Evolutionary conservation across 2,113 vertebrate species (phyloP), one percentile per base, ranked within the genome.

Genomic region (Python bivittatus): DNA sequence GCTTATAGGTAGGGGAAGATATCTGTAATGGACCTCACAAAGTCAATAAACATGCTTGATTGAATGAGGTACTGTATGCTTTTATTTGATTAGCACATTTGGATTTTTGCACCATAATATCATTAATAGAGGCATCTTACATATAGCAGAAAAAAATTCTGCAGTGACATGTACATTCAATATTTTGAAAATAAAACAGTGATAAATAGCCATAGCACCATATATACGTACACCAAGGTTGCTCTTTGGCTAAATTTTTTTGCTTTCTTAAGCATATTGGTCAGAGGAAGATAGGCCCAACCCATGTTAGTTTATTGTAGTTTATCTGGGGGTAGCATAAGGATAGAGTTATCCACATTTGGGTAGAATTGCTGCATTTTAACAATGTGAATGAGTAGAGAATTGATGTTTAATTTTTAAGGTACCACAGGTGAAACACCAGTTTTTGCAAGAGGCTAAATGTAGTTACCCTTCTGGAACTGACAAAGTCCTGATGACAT

Each of bases 51-150:
- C 20, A 88, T 44, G 88, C n/a, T 56, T 90, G 60, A 90, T 12
- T 61, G 42, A 91, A 91, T 84, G 86, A 91, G 90, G 68, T 91
- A 88, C 44, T 58, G 56, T 48, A 93, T 88, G 88, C 38, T 88
- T 93, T 93, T 93, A 93, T 93, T 93, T 42, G 52, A 84, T 91
- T 91, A 91, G 25, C 57, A 88, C 48, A 56, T 83, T 91, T 22
- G 48, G 33, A 42, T 44, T 84, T 92, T 84, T 93, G 86, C 68
- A 91, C 72, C 72, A 42, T 93, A 88, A 22, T 44, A 88, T 38
- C 44, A 64, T n/a, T 53, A 79, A 27, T 23, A 56, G 25, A 93
- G 57, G 48, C 57, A 88, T 91, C 68, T 88, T 91, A 91, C 72
- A 56, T 84, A 84, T 33, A 44, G 20, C 86, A 79, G 17, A 61